These are phyloP conservation scores for Osmerus eperlanus DNA, from an alignment of 2,113 vertebrate genomes.

Conservation along the genomic window DNA sequence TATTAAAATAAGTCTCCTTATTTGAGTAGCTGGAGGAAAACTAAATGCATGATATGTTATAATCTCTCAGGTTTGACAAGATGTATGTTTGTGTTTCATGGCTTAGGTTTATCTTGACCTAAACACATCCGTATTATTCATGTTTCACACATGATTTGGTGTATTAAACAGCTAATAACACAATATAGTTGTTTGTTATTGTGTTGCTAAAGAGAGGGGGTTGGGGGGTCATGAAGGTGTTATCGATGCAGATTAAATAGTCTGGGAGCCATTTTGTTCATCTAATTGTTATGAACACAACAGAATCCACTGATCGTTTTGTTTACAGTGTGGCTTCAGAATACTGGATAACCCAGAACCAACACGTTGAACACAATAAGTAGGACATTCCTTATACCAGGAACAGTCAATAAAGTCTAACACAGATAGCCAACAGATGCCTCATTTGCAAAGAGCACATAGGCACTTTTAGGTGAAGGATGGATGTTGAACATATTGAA, in stretches of 20 bases:
- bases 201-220: too few species aligned
- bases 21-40: too few species aligned
- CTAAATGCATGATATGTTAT: too few species aligned
- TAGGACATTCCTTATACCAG: background rate
- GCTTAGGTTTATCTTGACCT: background rate
- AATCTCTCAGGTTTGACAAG: too few species aligned
- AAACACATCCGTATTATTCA: background rate
- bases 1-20: too few species aligned
- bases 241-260: background rate
- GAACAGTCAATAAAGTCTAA: background rate
- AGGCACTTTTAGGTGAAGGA: too few species aligned
- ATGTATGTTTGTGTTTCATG: background rate
- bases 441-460: background rate
- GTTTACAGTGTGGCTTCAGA: background rate
- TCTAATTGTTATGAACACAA: background rate
- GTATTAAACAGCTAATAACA: background rate
- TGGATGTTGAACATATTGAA: too few species aligned
- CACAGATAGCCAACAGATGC: background rate
- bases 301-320: background rate
- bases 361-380: background rate
- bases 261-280: background rate
- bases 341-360: background rate
- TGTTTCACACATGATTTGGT: background rate
- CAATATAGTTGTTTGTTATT: background rate
- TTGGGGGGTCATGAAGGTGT: background rate